phyloP scores from a whole-genome alignment of 1,140 invertebrate species.

The Drosophila subobscura region DNA sequence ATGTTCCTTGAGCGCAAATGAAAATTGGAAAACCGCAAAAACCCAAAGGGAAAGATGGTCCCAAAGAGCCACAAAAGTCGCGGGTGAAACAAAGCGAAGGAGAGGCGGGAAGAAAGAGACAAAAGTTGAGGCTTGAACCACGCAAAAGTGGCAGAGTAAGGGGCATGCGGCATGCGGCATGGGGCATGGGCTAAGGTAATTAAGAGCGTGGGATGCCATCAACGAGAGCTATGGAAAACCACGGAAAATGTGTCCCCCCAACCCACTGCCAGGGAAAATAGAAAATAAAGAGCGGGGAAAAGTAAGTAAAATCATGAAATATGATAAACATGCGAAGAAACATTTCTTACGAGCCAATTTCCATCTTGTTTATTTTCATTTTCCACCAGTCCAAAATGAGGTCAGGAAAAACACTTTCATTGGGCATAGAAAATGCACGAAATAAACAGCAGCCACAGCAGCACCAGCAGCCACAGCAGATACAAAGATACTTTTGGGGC shows the following conservation, averaged over 20 bases:
- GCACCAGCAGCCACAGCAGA: not conserved
- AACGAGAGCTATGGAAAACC: conserved; percentile 37
- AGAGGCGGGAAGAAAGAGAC: conserved; percentile 5
- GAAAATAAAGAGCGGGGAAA: conserved; percentile 27
- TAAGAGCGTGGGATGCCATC: conserved; percentile 48
- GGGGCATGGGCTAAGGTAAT: conserved; percentile 22
- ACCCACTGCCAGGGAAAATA: conserved; percentile 24
- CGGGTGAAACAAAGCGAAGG: not conserved
- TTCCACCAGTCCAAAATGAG: conserved; percentile 14
- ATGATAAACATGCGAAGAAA: conserved; percentile 62
- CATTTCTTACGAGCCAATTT: conserved; percentile 49
- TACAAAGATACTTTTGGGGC: not conserved
- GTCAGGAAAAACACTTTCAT: conserved; percentile 57
- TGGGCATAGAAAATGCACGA: conserved; percentile 1
- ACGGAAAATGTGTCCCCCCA: conserved; percentile 41
- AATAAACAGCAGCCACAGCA: too few species aligned
- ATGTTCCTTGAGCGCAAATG: conserved; percentile 35
- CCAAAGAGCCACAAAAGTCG: conserved; percentile 15
- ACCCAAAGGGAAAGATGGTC: conserved; percentile 5
- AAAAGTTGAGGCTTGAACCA: conserved; percentile 26
- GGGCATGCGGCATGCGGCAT: not conserved
- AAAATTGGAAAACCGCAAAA: conserved; percentile 34
- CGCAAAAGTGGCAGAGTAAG: conserved; percentile 17
- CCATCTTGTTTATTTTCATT: conserved; percentile 8
- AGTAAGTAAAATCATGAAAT: conserved; percentile 55